These are phyloP conservation scores for Lucinisca nassula DNA, from an alignment of 2,888 invertebrate genomes.

Conservation along the genomic window DNA sequence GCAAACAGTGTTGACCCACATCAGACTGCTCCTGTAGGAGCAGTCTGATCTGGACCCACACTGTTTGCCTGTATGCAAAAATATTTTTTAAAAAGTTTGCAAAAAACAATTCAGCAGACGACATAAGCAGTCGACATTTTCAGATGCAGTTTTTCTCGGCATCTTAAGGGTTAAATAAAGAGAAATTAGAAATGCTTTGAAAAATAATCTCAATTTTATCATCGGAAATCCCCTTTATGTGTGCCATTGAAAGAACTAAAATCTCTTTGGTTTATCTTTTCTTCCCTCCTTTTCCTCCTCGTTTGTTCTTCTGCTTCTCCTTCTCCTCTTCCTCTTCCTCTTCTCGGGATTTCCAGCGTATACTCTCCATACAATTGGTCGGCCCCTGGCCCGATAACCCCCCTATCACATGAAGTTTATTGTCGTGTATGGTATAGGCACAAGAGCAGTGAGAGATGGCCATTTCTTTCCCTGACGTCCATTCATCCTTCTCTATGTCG, in stretches of 20 bases:
- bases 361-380: constrained; percentile 78
- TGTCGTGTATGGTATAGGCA: constrained; percentile 78
- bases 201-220: no score
- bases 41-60: no score
- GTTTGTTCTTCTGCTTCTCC: constrained; percentile 24
- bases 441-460: constrained; percentile 85
- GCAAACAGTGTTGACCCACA: no score
- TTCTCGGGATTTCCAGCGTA: background rate
- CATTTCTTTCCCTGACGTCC: constrained; percentile 80
- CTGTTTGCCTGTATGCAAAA: no score
- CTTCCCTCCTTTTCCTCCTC: constrained; percentile 40
- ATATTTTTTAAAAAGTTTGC: no score
- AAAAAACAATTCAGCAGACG: no score
- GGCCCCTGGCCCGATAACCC: constrained; percentile 86
- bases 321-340: constrained; percentile 45
- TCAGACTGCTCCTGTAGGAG: no score
- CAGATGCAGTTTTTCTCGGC: no score
- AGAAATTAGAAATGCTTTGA: no score
- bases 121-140: no score
- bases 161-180: no score
- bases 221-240: no score
- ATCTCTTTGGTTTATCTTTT: constrained; percentile 1
- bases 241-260: background rate
- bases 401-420: constrained; percentile 83
- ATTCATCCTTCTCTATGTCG: constrained; percentile 79